Conservation (phyloP, 92 coral and sea anemone genomes). For the Actinernus sp. region DNA sequence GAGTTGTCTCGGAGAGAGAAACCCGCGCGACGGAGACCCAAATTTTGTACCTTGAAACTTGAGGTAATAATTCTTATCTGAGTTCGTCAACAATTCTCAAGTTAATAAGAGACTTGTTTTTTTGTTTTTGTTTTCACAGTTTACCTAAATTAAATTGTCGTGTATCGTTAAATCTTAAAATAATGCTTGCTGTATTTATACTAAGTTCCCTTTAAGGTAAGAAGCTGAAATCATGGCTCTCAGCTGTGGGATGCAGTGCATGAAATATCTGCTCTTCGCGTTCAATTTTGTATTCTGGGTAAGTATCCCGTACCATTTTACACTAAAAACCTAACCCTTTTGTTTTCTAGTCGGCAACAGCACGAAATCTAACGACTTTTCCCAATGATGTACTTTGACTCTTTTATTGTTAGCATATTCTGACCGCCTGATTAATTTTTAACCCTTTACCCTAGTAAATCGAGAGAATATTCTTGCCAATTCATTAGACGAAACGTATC, state of each 20-base stretch:
- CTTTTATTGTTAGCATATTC: constrained; percentile 12
- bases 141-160: background rate
- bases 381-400: constrained; percentile 2
- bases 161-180: background rate
- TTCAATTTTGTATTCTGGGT: constrained; percentile 98
- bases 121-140: no score
- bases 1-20: constrained; percentile 7
- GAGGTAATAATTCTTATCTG: no score
- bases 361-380: background rate
- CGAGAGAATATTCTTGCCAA: background rate
- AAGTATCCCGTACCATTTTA: constrained; percentile 11
- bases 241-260: constrained; percentile 96
- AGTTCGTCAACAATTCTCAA: no score
- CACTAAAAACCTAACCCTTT: background rate
- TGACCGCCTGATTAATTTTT: constrained; percentile 26
- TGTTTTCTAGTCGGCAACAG: background rate
- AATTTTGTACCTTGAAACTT: no score
- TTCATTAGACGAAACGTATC: no score
- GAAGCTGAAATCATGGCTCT: constrained; percentile 65
- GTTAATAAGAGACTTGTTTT: no score
- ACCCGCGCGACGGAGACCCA: background rate
- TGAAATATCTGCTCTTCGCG: constrained; percentile 94
- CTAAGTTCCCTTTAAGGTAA: background rate
- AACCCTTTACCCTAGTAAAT: constrained; percentile 1
- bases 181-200: constrained; percentile 1